Conservation (phyloP, 1,140 invertebrate genomes). For the Drosophila santomea region DNA sequence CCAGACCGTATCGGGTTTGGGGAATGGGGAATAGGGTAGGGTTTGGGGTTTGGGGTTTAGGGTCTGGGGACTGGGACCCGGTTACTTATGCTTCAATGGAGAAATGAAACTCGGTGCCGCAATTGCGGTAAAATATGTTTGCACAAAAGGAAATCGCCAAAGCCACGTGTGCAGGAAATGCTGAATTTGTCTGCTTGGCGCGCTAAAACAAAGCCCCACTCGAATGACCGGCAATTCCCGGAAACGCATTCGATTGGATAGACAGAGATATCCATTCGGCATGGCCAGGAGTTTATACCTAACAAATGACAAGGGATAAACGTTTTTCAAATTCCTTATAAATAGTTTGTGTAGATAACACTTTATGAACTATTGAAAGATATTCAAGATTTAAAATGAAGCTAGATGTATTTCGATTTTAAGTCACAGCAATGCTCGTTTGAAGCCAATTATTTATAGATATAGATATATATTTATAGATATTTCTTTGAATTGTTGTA, state of each 20-base stretch:
- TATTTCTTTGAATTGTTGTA: no score
- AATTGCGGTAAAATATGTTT: constrained; percentile 82
- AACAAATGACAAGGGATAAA: not conserved
- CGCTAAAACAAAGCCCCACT: constrained; percentile 61
- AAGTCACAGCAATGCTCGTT: no score
- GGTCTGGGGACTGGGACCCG: constrained; percentile 12
- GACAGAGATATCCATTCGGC: not conserved
- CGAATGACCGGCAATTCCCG: constrained; percentile 5
- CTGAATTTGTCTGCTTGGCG: constrained; percentile 73
- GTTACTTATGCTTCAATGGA: constrained; percentile 76
- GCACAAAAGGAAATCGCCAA: constrained; percentile 81
- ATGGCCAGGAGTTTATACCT: not conserved
- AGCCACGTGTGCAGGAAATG: constrained; percentile 79
- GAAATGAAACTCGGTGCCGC: constrained; percentile 54
- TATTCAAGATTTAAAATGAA: no score
- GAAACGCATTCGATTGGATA: constrained; percentile 28
- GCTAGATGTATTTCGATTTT: no score
- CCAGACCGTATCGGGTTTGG: constrained; percentile 19
- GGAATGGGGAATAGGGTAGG: constrained; percentile 6
- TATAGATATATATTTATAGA: no score
- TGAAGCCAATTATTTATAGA: no score
- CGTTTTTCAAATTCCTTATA: no score
- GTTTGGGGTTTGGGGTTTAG: constrained; percentile 3
- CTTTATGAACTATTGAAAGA: no score
- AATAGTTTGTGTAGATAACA: no score